A percentile compares a stretch with the other conserved stretches of the same genome.
These are phyloP conservation scores for Orthonevra nobilis DNA, from an alignment of 2,888 invertebrate species.

Conservation along the genomic window DNA sequence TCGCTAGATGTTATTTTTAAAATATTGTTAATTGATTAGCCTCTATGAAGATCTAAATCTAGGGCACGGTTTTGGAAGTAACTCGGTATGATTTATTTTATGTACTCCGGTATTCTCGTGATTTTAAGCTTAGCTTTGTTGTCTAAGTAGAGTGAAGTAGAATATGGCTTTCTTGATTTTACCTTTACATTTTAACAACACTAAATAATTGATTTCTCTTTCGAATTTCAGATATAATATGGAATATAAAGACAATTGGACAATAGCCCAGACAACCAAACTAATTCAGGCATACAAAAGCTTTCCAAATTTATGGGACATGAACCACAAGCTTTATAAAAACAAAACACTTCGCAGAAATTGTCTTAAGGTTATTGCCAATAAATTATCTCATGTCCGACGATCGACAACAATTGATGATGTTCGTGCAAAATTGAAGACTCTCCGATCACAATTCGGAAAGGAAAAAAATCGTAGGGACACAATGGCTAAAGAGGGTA, in stretches of 20 bases:
- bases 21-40: too few species aligned
- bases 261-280: slow-evolving; percentile 1
- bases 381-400: not conserved
- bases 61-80: too few species aligned
- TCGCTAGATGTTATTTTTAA: too few species aligned
- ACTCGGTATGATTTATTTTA: too few species aligned
- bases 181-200: too few species aligned
- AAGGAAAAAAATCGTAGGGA: slow-evolving; percentile 25
- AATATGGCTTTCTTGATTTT: too few species aligned
- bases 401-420: not conserved
- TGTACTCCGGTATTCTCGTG: too few species aligned
- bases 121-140: too few species aligned
- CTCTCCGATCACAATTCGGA: slow-evolving; percentile 17
- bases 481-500: not conserved
- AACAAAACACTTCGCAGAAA: not conserved
- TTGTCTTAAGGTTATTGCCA: slow-evolving; percentile 6
- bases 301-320: slow-evolving; percentile 21
- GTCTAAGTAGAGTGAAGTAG: too few species aligned
- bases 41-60: too few species aligned
- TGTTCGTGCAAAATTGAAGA: slow-evolving; percentile 18
- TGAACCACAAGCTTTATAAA: slow-evolving; percentile 1
- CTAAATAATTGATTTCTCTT: too few species aligned
- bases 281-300: not conserved
- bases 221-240: slow-evolving; percentile 11
- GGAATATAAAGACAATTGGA: slow-evolving; percentile 38